These are phyloP conservation scores for Eupithecia exiguata DNA, from an alignment of 2,888 invertebrate genomes.

Conservation along the genomic window DNA sequence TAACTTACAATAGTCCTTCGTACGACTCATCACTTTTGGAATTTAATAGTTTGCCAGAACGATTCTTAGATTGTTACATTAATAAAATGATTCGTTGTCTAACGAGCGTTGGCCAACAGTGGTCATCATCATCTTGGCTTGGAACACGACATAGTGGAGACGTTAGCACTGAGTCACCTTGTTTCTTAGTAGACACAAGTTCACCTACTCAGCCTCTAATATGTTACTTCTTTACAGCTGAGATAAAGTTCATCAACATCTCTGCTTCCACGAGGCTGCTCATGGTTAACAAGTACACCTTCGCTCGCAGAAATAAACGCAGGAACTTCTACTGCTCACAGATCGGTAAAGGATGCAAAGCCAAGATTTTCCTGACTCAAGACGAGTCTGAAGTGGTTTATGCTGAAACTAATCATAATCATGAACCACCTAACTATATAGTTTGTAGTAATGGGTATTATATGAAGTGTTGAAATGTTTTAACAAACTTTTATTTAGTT, in stretches of 20 bases:
- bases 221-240: conserved; percentile 40
- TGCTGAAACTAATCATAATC: conserved; percentile 45
- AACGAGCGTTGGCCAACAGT: too few species aligned
- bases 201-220: too few species aligned
- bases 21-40: too few species aligned
- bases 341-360: conserved; percentile 55
- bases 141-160: too few species aligned
- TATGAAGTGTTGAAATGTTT: conserved; percentile 11
- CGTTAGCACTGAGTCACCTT: too few species aligned
- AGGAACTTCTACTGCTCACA: conserved; percentile 59
- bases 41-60: too few species aligned
- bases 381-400: conserved; percentile 41
- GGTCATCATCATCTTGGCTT: too few species aligned
- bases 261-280: conserved; percentile 48
- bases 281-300: conserved; percentile 57
- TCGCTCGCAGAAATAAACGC: conserved; percentile 48
- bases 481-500: neutral
- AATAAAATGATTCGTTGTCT: too few species aligned
- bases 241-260: conserved; percentile 50
- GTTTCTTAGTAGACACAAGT: too few species aligned
- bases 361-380: conserved; percentile 48
- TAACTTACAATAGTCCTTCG: too few species aligned
- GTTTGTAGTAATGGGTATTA: conserved; percentile 22
- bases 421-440: conserved; percentile 29
- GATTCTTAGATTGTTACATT: too few species aligned